These are phyloP conservation scores for Diploscapter pachys DNA, from an alignment of 1,140 invertebrate genomes.

Conservation along the genomic window DNA sequence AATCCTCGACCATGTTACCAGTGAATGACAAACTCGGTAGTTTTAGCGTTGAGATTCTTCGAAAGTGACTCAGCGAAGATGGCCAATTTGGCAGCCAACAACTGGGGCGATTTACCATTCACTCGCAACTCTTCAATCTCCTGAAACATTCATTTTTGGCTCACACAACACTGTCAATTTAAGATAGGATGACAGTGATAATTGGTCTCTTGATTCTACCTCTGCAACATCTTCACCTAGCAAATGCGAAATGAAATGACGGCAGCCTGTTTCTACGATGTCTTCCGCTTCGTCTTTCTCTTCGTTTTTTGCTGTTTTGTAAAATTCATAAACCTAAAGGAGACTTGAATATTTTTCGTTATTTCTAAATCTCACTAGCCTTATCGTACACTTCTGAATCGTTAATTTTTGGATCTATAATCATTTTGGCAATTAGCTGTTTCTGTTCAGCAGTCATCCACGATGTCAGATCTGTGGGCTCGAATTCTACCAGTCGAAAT, in stretches of 20 bases:
- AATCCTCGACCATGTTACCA: no score
- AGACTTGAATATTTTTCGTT: no score
- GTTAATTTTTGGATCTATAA: slow-evolving; percentile 11
- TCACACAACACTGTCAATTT: background rate
- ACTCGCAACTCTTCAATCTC: slow-evolving; percentile 20
- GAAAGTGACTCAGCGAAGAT: no score
- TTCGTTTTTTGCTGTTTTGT: slow-evolving; percentile 20
- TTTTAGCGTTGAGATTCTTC: slow-evolving; percentile 4
- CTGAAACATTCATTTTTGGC: slow-evolving; percentile 9
- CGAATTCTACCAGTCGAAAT: slow-evolving; percentile 14
- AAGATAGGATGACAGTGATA: background rate
- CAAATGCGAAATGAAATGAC: slow-evolving; percentile 21
- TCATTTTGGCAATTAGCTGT: slow-evolving; percentile 13
- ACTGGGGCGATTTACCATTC: no score
- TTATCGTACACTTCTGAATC: slow-evolving; percentile 23
- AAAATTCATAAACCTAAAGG: slow-evolving; percentile 11
- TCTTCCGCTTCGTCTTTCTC: slow-evolving; percentile 23
- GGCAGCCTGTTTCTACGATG: slow-evolving; percentile 19
- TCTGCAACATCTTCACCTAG: slow-evolving; percentile 20
- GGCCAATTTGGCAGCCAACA: no score
- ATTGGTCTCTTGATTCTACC: background rate
- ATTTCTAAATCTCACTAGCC: background rate
- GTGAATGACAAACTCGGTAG: slow-evolving; percentile 3
- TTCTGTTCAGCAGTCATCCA: slow-evolving; percentile 6
- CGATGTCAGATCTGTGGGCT: slow-evolving; percentile 14